Evolutionary conservation across 2,797 vertebrate species (phyloP).

Genomic region (Megaceryle alcyon): DNA sequence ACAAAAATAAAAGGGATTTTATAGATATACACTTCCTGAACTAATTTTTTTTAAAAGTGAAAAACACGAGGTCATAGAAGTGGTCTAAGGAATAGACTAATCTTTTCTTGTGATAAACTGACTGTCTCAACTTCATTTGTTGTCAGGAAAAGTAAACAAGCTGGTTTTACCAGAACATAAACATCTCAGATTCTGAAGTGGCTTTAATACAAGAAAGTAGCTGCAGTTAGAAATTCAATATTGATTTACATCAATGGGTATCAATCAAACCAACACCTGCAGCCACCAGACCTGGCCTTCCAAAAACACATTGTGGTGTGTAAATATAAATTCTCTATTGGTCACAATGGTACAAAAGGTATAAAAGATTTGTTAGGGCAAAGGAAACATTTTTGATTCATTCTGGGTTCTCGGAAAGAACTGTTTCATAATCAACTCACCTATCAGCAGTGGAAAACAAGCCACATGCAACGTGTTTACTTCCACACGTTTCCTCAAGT

Average conservation of each 20-base stretch:
- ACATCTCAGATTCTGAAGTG: neutral
- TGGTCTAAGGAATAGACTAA: neutral
- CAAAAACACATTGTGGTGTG: neutral
- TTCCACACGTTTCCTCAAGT: neutral
- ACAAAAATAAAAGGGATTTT: neutral
- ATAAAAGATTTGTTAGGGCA: rapidly evolving
- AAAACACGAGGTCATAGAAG: neutral
- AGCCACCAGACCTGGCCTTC: neutral
- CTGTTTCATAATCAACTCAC: neutral
- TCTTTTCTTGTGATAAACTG: neutral
- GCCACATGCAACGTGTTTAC: rapidly evolving
- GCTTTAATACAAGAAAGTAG: neutral
- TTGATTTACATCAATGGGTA: neutral
- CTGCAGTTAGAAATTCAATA: neutral
- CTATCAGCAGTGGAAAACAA: neutral
- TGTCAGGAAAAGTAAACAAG: neutral
- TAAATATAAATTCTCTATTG: neutral
- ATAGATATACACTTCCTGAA: neutral
- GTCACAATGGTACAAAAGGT: rapidly evolving
- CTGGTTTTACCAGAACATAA: neutral
- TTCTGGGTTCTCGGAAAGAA: neutral
- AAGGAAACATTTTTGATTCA: neutral
- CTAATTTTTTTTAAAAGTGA: neutral
- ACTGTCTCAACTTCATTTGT: neutral
- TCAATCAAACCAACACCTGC: neutral